phyloP scores from a whole-genome alignment of 1,140 invertebrate species.

The Pygmarrhopalites habei region DNA sequence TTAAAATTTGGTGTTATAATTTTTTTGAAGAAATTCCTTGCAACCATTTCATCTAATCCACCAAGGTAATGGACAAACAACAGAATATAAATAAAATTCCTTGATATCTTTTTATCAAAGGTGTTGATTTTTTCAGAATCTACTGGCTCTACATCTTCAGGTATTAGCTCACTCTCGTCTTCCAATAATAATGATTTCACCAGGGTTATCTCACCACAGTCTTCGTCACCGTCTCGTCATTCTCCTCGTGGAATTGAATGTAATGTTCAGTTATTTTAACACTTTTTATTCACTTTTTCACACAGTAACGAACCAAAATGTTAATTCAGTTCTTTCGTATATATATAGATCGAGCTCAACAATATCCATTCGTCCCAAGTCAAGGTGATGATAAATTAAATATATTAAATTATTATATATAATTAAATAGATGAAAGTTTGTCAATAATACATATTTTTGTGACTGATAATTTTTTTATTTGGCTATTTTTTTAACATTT shows the following conservation, averaged over 20 bases:
- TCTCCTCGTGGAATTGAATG: slow-evolving; percentile 39
- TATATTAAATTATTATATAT: neutral
- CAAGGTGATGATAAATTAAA: slow-evolving; percentile 27
- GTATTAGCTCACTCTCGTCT: slow-evolving; percentile 22
- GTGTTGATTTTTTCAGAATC: no score
- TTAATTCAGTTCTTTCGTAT: no score
- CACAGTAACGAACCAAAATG: no score
- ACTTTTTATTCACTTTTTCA: no score
- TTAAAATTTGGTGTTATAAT: neutral
- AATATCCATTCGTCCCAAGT: slow-evolving; percentile 39
- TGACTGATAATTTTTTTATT: no score
- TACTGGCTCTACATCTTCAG: slow-evolving; percentile 29
- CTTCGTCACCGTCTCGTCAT: slow-evolving; percentile 44
- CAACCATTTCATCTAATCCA: slow-evolving; percentile 38
- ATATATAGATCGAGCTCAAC: no score
- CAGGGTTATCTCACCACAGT: slow-evolving; percentile 13
- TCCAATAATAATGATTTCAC: slow-evolving; percentile 18
- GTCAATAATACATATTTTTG: no score
- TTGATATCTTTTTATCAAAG: no score
- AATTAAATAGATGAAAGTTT: neutral
- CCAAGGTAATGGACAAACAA: no score
- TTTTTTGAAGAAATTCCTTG: slow-evolving; percentile 24
- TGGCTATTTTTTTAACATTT: slow-evolving; percentile 7
- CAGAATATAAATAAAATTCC: no score
- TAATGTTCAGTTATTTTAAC: no score